A percentile compares a stretch with the other conserved stretches of the same genome.
Conservation (phyloP, 2,113 vertebrate genomes). For the Acanthisitta chloris region DNA sequence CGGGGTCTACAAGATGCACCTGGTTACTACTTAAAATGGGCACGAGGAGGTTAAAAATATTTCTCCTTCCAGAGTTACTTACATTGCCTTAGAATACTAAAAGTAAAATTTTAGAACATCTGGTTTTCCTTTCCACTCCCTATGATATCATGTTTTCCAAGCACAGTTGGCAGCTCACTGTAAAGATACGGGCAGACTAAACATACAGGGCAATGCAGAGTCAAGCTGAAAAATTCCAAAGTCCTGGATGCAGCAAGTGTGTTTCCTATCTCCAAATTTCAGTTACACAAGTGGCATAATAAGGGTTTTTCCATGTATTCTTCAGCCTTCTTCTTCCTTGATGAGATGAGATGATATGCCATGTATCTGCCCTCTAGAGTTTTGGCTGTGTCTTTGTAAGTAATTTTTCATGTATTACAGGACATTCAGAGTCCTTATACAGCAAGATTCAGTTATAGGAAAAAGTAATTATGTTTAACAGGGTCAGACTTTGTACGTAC, state of each 20-base stretch:
- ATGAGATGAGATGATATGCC: neutral
- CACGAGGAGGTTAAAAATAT: neutral
- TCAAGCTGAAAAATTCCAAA: slow-evolving; percentile 32
- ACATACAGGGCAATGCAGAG: slow-evolving; percentile 2
- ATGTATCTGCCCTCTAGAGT: neutral
- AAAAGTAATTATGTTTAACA: neutral
- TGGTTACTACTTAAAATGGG: neutral
- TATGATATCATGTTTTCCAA: slow-evolving; percentile 67
- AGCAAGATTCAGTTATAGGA: neutral
- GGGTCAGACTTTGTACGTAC: neutral
- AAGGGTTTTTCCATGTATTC: neutral
- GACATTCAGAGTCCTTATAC: neutral
- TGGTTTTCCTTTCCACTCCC: slow-evolving; percentile 59
- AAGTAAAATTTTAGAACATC: slow-evolving; percentile 44
- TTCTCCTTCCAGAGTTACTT: neutral
- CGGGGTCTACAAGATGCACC: neutral
- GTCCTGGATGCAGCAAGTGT: neutral
- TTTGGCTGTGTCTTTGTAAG: neutral
- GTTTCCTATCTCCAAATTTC: neutral
- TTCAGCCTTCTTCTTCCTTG: neutral
- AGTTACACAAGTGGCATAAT: neutral
- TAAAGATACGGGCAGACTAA: slow-evolving; percentile 62
- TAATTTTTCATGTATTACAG: neutral
- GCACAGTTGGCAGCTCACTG: slow-evolving; percentile 37
- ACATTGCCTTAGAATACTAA: neutral